Base-by-base conservation (phyloP, 2,888 invertebrate genomes). In the Xylocampa areola region DNA sequence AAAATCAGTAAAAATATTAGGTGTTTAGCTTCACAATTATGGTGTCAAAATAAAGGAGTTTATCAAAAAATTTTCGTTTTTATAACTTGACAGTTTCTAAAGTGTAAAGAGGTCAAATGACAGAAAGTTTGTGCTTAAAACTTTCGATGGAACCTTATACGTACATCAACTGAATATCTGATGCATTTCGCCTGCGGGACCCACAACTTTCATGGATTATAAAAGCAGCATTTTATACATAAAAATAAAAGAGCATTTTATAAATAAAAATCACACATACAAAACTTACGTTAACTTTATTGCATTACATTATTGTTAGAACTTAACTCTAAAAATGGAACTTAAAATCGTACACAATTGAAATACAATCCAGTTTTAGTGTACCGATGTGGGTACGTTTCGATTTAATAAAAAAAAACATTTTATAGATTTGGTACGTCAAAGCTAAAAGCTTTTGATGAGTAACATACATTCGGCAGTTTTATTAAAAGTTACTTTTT, bases 231-330 rank as follows among this genome's bases (percentile, higher is more conserved):
- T 6, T 21, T 6, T 6, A 21, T 6, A 21, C 21, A 1, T 7
- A 4, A 21, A 4, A 7, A 21, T 6, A 4, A 1, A 21, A 7
- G 25, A 25, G 10, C 1, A 2, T 7, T 59, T 10, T 4, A 11
- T 1, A 16, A 27, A 49, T 33, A 43, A 29, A 48, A 54, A 47
- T 13, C 39, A 23, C 19, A 19, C 7, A 14, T 40, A 55, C 10
- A 45, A 47, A 52, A 39, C 29, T 37, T 58, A 47, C 49, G 6
- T 50, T 29, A 67, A 58, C 21, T 74, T 73, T 74, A 73, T 61
- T 73, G 10, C 33, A 45, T 45, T 57, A 47, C 27, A 50, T 53
- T 37, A 64, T 23, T 53, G 67, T 74, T 73, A 74, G 21, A 50
- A 4, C 74, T 70, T 74, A 66, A 17, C 35, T 32, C 40, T 47